Evolutionary conservation across 1,140 invertebrate species (phyloP), one percentile per base, ranked within the genome.

Genomic region (Drosophila insularis): DNA sequence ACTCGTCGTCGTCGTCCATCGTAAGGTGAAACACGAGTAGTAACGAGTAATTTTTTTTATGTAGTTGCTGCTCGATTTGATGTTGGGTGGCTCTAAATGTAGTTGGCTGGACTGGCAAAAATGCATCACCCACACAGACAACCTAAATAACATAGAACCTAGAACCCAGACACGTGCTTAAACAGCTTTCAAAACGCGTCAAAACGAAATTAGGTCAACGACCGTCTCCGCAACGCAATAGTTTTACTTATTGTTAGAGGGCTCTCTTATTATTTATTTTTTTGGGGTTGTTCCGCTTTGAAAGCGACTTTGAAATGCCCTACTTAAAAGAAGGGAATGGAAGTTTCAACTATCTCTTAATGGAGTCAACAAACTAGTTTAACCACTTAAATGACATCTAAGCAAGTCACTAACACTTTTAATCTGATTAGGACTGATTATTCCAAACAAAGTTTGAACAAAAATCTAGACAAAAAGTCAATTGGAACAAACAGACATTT

Each of bases 201-300:
- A 61, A 61, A 63, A 56, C 8, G 19, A 50, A 87, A 89, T 84
- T 89, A 71, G 86, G 86, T 89, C 86, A 89, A 86, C 79, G 86
- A 89, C 86, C 81, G 60, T 75, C 43, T 50, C 43, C 63, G 80
- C 85, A 56, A 70, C 80, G 85, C 71, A 84, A 67, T 89, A 87
- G 81, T 87, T 75, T 63, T 19, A 21, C 35, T 27, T 50, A 19
- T 50, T 50, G 43, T 50, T 46, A 53, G 21, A 21, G 31, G 32
- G 32, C 2, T 35, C 32, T 35, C 8, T 6, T 35, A 2, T 35
- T 37, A 11, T 11, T 37, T 37, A 35, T 53, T 54, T 61, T 21
- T 21, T 66, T 60, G 67, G 77, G 71, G 78, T 66, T 71, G 62
- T 62, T 46, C 8, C 17, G 7, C 6, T 0, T 19, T 19, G 8